Base-by-base conservation (phyloP, 1,140 invertebrate genomes). In the Micrasema minimum region DNA sequence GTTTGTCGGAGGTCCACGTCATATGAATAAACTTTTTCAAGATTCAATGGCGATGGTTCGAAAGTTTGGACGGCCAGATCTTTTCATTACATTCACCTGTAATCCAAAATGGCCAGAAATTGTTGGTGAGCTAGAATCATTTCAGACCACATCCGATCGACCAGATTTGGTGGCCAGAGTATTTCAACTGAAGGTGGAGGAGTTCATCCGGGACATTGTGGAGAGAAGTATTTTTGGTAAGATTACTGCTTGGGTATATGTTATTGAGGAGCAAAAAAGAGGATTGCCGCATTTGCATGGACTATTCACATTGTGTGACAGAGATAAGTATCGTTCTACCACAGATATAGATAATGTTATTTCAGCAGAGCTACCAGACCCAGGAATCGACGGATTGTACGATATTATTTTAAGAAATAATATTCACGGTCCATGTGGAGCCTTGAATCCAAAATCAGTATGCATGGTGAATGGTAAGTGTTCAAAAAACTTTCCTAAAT, bases 381-480 rank as follows among this genome's bases (percentile, higher is more conserved):
- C 38, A 5, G n/a, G n/a, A 5, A 41, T 11, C n/a, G 10, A 9
- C 10, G 38, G 10, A 11, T 41, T 41, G 38, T 41, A 41, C 5
- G 10, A 5, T 1, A 41, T 41, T 41, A 41, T 41, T 41, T 41
- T 2, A 2, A 2, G n/a, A 41, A 41, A 41, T 41, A 41, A 41
- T n/a, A 41, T 45, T 14, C 43, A 14, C n/a, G 43, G 43, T 14
- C 43, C 43, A 14, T 45, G 43, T 45, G 43, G 43, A 4, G n/a
- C 6, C 1, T 16, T 45, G n/a, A 45, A 45, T 45, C 11, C 43
- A 45, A 45, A 16, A 16, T 45, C 12, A n/a, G 38, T 14, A n/a
- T 45, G 43, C 43, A 45, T 14, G 43, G 43, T 45, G 16, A 16
- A 45, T 16, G 43, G 43, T n/a, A 45, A 45, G 43, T 45, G 43